Base-by-base conservation (phyloP, 2,888 invertebrate species). In the Hemistola chrysoprasaria region DNA sequence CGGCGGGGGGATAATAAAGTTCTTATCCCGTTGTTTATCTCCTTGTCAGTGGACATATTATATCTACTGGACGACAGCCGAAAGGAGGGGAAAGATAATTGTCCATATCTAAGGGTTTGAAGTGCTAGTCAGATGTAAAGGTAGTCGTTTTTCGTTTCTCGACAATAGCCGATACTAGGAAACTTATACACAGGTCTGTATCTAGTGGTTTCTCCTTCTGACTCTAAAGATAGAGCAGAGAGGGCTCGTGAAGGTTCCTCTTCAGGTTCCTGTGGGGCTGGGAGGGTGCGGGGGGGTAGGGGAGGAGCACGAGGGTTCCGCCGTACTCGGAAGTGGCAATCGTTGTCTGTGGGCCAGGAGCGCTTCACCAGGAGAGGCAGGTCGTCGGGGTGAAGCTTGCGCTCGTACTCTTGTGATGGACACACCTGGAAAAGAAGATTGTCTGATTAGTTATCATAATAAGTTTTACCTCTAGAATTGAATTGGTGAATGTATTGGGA, bases 341-440 rank as follows among this genome's bases (percentile, higher is more conserved):
- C 92, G 39, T 90, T 91, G 71, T 91, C 92, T 4, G 92, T 79
- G 41, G 92, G 91, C 92, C 94, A 93, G 6, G 93, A 91, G 56
- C 93, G 93, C 73, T 96, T 96, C 21, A 96, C 95, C 57, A 93
- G 91, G 11, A 97, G 87, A 0, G 97, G 96, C 47, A 94, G 90
- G 76, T 97, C 97, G 57, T 96, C 96, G 0, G 95, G 95, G 77
- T 97, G 96, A 22, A 97, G 82, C 82, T 96, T 96, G 41, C 97
- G 91, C 78, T 97, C 96, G 80, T 95, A 95, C 76, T 96, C 95
- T 76, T 95, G 95, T 4, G 94, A 93, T 49, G 93, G 92, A 62
- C 93, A 93, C 11, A 92, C 92, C 92, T 92, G 74, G 5, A 79
- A 74, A 24, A 1, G 2, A 2, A 8, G 8, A 25, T 9, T 29